A percentile compares a stretch with the other conserved stretches of the same genome.
Evolutionary conservation across 2,113 vertebrate species (phyloP).

Genomic region (Rhadina sibilatrix): DNA sequence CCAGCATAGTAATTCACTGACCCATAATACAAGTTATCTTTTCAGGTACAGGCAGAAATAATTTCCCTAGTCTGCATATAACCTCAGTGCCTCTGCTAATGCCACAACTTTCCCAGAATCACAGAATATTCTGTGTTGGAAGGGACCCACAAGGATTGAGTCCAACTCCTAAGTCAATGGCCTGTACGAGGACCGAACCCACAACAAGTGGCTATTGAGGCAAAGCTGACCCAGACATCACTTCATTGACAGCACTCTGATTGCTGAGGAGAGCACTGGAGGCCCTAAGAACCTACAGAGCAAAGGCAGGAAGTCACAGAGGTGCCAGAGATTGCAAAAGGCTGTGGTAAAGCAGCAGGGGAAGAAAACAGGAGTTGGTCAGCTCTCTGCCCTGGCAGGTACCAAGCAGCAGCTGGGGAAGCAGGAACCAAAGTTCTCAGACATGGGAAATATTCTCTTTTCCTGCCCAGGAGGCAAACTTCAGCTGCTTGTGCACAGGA

Average conservation of each 20-base stretch:
- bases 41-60: neutral
- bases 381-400: neutral
- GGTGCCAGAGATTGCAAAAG: rapidly evolving
- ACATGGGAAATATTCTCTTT: neutral
- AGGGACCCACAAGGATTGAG: neutral
- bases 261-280: neutral
- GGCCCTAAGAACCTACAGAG: neutral
- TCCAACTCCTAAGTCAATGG: neutral
- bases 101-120: neutral
- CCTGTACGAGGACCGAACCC: neutral
- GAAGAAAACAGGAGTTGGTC: neutral
- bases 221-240: neutral
- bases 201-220: rapidly evolving
- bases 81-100: neutral
- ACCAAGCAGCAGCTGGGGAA: neutral
- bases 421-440: neutral
- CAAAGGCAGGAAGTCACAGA: neutral
- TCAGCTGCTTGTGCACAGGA: neutral
- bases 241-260: neutral
- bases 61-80: neutral
- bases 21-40: neutral
- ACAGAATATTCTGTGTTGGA: neutral
- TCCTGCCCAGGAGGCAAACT: neutral
- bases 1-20: neutral
- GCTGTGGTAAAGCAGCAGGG: neutral